These are phyloP conservation scores for Smithornis capensis DNA, from an alignment of 2,113 vertebrate genomes.

Conservation along the genomic window DNA sequence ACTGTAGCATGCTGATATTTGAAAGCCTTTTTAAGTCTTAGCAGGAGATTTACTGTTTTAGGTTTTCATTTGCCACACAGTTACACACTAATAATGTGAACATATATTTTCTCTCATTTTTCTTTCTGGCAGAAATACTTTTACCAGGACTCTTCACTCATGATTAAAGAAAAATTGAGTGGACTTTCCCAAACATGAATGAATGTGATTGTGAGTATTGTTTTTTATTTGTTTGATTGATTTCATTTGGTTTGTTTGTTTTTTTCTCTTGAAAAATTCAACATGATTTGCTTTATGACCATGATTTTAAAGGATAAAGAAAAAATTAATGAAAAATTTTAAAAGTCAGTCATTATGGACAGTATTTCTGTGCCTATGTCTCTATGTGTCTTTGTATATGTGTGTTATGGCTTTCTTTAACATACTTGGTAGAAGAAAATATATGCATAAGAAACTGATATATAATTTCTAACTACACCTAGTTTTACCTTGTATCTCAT, in stretches of 20 bases:
- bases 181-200: neutral
- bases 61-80: neutral
- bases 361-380: neutral
- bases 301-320: neutral
- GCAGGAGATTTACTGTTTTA: neutral
- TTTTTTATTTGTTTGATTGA: neutral
- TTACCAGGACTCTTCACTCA: neutral
- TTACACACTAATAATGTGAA: neutral
- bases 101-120: neutral
- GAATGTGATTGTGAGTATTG: neutral
- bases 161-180: slow-evolving; percentile 1
- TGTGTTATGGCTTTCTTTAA: neutral
- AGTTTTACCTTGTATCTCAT: neutral
- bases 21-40: slow-evolving; percentile 1
- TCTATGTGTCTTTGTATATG: neutral
- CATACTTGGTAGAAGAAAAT: neutral
- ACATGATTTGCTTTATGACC: neutral
- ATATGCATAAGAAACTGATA: neutral
- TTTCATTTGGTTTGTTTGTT: neutral
- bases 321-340: neutral
- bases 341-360: neutral
- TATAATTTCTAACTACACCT: neutral
- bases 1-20: neutral
- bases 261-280: neutral
- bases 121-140: neutral